phyloP scores from a whole-genome alignment of 2,113 vertebrate species.

The Monopterus albus region DNA sequence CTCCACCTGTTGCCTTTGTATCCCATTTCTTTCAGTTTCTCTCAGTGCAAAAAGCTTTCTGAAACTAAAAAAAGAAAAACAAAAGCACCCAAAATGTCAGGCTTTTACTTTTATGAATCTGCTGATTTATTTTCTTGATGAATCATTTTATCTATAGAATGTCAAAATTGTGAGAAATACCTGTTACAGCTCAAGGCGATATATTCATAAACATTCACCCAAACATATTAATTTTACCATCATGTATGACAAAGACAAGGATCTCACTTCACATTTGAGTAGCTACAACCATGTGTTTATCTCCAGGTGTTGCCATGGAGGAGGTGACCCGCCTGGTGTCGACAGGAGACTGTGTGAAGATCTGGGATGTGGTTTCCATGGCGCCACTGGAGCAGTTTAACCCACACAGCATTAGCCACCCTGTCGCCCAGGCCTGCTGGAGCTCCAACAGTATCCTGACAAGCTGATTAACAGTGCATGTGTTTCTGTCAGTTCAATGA shows the following conservation, averaged over 20 bases:
- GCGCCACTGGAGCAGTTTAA: slow-evolving; percentile 93
- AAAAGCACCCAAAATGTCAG: not conserved
- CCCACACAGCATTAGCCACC: slow-evolving; percentile 85
- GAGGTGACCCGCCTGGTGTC: slow-evolving; percentile 91
- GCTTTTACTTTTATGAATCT: too few species aligned
- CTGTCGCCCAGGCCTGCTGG: slow-evolving; percentile 91
- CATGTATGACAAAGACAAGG: too few species aligned
- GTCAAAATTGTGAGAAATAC: too few species aligned
- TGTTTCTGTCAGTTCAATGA: too few species aligned
- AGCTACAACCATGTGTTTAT: not conserved
- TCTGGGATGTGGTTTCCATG: slow-evolving; percentile 92
- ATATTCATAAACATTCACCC: too few species aligned
- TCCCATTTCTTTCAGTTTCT: not conserved
- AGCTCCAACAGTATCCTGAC: slow-evolving; percentile 96
- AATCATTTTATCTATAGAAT: too few species aligned
- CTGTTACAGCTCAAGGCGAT: too few species aligned
- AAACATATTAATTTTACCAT: too few species aligned
- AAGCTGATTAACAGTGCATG: not conserved
- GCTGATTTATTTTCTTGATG: too few species aligned
- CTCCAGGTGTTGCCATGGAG: slow-evolving; percentile 85
- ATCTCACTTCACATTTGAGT: not conserved
- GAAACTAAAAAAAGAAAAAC: too few species aligned
- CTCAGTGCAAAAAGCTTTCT: not conserved
- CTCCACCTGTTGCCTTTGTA: too few species aligned
- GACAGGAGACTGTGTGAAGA: slow-evolving; percentile 93